Conservation (phyloP, 2,888 invertebrate genomes). For the Eurytoma californica region DNA sequence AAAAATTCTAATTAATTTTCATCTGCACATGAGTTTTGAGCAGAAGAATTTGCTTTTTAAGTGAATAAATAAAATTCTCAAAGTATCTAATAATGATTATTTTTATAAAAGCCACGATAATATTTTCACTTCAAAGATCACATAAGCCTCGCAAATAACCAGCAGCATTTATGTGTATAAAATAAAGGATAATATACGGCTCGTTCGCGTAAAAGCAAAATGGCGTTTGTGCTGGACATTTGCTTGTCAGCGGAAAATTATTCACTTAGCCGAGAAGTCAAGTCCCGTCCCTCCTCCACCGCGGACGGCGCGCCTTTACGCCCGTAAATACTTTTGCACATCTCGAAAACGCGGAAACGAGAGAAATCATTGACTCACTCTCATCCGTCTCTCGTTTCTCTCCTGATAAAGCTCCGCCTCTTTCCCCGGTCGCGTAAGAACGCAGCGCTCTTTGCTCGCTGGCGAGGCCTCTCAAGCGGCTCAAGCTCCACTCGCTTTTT, state of each 20-base stretch:
- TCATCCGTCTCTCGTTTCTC: neutral
- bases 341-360: slow-evolving; percentile 30
- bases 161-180: neutral
- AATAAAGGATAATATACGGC: slow-evolving; percentile 16
- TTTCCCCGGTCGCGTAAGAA: neutral
- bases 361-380: slow-evolving; percentile 23
- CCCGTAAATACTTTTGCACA: neutral
- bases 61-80: too few relatives aligned
- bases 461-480: neutral
- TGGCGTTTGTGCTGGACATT: slow-evolving; percentile 6
- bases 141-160: neutral
- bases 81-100: too few relatives aligned
- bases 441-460: neutral
- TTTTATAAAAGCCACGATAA: neutral
- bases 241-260: slow-evolving; percentile 25
- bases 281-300: neutral
- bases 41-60: too few relatives aligned
- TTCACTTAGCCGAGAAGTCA: slow-evolving; percentile 24
- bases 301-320: neutral
- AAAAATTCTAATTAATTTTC: too few relatives aligned
- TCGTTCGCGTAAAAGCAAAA: slow-evolving; percentile 9
- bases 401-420: neutral
- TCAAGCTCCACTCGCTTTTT: neutral
- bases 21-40: too few relatives aligned
- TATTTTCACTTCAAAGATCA: neutral